Conservation (phyloP, 2,113 vertebrate species). For the Zapornia atra region DNA sequence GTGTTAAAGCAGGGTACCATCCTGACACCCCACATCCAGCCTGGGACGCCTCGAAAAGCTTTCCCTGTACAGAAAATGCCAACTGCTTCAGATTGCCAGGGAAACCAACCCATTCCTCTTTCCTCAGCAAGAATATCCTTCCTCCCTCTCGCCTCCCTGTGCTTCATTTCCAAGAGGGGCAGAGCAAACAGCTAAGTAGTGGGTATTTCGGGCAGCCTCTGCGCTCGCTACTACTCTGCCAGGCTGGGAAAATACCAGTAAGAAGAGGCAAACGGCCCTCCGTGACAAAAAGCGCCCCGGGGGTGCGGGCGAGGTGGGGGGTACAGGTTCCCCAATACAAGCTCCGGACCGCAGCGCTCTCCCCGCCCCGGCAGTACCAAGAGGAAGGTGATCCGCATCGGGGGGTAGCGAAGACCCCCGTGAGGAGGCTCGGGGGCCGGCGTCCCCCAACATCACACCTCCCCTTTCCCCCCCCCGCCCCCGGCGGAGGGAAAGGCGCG, state of each 20-base stretch:
- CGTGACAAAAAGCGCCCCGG: neutral
- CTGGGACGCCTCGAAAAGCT: neutral
- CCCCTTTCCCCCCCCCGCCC: no score
- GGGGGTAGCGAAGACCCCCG: rapidly evolving
- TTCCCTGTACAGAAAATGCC: neutral
- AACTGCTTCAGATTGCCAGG: neutral
- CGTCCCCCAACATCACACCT: neutral
- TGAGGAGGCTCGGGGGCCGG: neutral
- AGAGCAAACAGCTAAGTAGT: neutral
- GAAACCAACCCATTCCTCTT: neutral
- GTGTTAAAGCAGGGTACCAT: neutral
- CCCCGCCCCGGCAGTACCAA: neutral
- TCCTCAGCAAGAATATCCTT: neutral
- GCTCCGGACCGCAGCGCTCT: neutral
- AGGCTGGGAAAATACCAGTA: neutral
- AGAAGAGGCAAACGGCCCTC: neutral
- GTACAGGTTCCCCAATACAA: neutral
- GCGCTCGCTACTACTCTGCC: neutral
- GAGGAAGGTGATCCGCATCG: neutral
- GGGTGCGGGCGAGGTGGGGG: neutral
- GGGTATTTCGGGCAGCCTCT: neutral
- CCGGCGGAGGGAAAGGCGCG: neutral
- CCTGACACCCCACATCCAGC: neutral
- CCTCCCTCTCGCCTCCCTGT: neutral
- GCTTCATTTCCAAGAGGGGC: neutral